Evolutionary conservation across 2,888 invertebrate species (phyloP), one percentile per base, ranked within the genome.

Genomic region (Oxytorus armatus): DNA sequence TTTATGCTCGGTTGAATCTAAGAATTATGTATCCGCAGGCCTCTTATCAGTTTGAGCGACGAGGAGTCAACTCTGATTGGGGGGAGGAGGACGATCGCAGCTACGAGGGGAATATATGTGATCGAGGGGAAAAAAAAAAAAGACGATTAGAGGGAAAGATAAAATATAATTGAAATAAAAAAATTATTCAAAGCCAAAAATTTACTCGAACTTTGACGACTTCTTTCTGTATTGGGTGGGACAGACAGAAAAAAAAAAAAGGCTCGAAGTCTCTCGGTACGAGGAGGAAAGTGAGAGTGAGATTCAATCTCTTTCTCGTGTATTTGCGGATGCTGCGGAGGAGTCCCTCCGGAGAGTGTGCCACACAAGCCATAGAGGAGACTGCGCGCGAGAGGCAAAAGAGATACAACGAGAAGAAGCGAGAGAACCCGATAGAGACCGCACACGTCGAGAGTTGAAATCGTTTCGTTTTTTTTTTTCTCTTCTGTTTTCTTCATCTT

Each of bases 11-110:
- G 51, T 74, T 81, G 68, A 68, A 69, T 69, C 57, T 44, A 39
- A 63, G 77, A 81, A 81, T 81, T 81, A 81, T 81, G 80, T 77
- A 81, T 81, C 80, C 80, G 80, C 80, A 73, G 21, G 18, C 44
- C n/a, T 14, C 57, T 81, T 81, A 81, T 81, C 80, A 69, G 68
- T 10, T n/a, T n/a, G n/a, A n/a, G n/a, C n/a, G n/a, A 23, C 61
- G 23, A 53, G 39, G 53, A 68, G 66, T 25, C 53, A 29, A 25
- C 53, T n/a, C n/a, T n/a, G n/a, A n/a, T n/a, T n/a, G n/a, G n/a
- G n/a, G n/a, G 42, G 16, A 47, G 36, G 29, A 36, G n/a, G 55
- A 23, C 14, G 65, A 47, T 63, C 33, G 29, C n/a, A n/a, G n/a
- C n/a, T n/a, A n/a, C n/a, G n/a, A n/a, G n/a, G n/a, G n/a, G n/a